These are phyloP conservation scores for Dryococelus australis DNA, from an alignment of 2,888 invertebrate genomes.

Conservation along the genomic window DNA sequence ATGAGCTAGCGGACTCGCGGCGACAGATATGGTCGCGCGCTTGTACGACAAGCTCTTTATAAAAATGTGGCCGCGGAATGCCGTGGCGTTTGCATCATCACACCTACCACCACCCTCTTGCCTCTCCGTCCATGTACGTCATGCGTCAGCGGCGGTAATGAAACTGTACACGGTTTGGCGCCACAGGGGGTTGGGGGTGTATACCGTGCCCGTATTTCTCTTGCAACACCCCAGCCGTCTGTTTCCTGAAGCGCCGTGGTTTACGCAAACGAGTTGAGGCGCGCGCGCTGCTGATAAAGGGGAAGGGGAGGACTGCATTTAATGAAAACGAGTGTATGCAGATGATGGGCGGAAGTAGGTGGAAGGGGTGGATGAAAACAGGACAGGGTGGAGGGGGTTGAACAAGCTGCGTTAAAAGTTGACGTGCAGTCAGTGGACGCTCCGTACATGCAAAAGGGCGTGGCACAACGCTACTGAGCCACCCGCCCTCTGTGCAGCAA, in stretches of 20 bases:
- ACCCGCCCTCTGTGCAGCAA: not conserved
- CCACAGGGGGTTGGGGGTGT: not conserved
- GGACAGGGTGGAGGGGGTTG: not conserved
- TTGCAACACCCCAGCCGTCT: not conserved
- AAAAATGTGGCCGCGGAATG: not conserved
- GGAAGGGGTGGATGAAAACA: not conserved
- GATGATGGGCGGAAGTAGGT: not conserved
- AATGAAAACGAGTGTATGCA: not conserved
- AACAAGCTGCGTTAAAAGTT: not conserved
- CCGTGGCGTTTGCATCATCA: not conserved
- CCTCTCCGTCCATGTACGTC: not conserved
- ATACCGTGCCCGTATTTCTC: not conserved
- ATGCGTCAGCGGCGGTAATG: not conserved
- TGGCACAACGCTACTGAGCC: not conserved
- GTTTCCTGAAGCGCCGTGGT: not conserved
- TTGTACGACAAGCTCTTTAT: not conserved
- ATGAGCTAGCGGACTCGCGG: not conserved
- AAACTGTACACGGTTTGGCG: not conserved
- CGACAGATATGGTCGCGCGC: not conserved
- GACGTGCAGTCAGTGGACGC: not conserved
- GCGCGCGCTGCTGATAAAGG: not conserved
- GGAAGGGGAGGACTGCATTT: not conserved
- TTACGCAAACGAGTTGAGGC: not conserved
- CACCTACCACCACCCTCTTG: not conserved
- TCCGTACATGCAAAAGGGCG: not conserved